Percentiles rank a stretch among this genome's conserved stretches.
Evolutionary conservation across 2,113 vertebrate species (phyloP).

Genomic region (Orthonyx spaldingii): DNA sequence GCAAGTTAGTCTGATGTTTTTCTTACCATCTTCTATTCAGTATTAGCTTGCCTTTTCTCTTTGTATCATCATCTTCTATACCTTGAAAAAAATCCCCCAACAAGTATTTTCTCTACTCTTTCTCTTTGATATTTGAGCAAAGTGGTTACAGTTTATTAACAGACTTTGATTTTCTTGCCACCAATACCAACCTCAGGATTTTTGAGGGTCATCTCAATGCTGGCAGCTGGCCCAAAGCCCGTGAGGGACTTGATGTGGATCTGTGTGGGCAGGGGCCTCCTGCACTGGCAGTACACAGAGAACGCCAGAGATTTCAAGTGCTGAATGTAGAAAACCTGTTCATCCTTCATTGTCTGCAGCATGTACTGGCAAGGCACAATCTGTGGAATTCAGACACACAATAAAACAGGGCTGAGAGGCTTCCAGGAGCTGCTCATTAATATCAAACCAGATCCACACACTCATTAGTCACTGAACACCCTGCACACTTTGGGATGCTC

Average conservation of each 20-base stretch:
- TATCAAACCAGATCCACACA: background rate
- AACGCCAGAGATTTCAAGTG: slow-evolving; percentile 95
- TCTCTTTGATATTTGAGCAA: background rate
- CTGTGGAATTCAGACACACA: slow-evolving; percentile 56
- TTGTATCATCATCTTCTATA: background rate
- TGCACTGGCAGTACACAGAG: slow-evolving; percentile 93
- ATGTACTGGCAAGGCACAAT: slow-evolving; percentile 96
- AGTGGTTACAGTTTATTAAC: background rate
- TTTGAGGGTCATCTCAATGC: slow-evolving; percentile 83
- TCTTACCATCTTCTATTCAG: background rate
- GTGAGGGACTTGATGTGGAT: slow-evolving; percentile 96
- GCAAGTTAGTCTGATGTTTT: background rate
- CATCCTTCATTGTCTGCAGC: slow-evolving; percentile 92
- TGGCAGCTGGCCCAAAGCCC: slow-evolving; percentile 92
- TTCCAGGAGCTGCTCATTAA: background rate
- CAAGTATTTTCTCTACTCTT: background rate
- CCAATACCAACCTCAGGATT: slow-evolving; percentile 80
- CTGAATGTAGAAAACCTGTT: slow-evolving; percentile 91
- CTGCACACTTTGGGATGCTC: background rate
- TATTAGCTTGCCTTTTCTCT: background rate
- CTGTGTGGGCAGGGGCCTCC: slow-evolving; percentile 86
- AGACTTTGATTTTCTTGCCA: background rate
- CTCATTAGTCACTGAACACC: background rate
- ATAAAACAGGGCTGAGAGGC: background rate
- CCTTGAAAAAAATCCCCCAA: background rate